A percentile compares a stretch with the other conserved stretches of the same genome.
Conservation (phyloP, 2,888 invertebrate species). For the Pachydiplax longipennis region DNA sequence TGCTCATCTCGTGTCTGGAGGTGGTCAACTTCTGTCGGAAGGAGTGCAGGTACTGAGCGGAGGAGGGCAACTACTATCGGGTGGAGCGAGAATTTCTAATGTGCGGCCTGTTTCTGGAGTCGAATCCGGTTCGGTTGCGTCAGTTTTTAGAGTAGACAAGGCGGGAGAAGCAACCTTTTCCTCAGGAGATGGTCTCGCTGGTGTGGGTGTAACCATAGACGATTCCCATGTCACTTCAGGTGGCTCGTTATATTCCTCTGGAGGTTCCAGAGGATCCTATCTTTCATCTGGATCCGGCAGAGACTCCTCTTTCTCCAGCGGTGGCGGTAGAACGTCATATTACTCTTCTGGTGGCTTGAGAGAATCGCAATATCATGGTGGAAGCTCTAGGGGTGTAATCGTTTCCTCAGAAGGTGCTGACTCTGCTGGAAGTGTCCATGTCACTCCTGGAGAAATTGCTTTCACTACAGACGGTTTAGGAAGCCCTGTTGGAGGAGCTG, state of each 20-base stretch:
- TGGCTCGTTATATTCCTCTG: background rate
- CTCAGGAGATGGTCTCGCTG: background rate
- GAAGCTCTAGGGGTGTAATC: background rate
- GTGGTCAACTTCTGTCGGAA: background rate
- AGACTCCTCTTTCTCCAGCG: background rate
- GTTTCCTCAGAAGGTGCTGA: background rate
- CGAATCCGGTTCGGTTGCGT: background rate
- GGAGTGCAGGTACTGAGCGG: no score
- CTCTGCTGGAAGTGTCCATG: background rate
- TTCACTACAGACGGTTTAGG: background rate
- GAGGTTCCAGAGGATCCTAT: background rate
- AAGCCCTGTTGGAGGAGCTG: background rate
- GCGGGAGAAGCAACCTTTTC: background rate
- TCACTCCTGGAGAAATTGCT: background rate
- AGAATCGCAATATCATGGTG: background rate
- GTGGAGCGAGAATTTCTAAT: background rate
- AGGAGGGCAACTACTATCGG: background rate
- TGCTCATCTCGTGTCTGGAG: no score
- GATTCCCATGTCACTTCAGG: background rate
- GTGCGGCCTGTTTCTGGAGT: background rate
- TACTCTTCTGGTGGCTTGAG: background rate
- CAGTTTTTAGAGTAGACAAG: background rate
- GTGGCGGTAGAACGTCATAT: background rate
- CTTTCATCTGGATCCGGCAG: background rate
- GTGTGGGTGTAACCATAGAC: background rate